These are phyloP conservation scores for Hemithea aestivaria DNA, from an alignment of 2,888 invertebrate genomes.

Conservation along the genomic window DNA sequence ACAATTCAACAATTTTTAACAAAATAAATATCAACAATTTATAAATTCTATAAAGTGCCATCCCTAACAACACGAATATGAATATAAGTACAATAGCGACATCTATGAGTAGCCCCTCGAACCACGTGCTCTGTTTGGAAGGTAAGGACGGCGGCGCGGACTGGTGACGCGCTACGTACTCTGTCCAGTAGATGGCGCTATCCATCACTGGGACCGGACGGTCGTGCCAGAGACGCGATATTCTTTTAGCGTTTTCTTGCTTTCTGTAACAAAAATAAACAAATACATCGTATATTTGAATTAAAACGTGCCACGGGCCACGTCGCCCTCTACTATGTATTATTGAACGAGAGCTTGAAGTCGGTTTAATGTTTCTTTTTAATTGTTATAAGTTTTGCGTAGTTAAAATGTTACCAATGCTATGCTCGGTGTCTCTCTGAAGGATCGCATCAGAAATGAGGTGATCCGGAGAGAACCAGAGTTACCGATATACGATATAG, in stretches of 20 bases:
- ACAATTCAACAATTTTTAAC: slow-evolving; percentile 21
- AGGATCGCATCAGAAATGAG: too few relatives aligned
- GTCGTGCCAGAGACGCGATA: slow-evolving; percentile 75
- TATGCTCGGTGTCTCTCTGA: too few relatives aligned
- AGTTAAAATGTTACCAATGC: too few relatives aligned
- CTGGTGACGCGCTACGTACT: slow-evolving; percentile 78
- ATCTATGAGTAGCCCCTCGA: slow-evolving; percentile 48
- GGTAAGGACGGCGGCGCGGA: slow-evolving; percentile 46
- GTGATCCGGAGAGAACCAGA: too few relatives aligned
- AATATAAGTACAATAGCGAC: slow-evolving; percentile 41
- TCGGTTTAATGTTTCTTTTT: too few relatives aligned
- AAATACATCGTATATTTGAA: background rate
- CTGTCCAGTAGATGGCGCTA: slow-evolving; percentile 82
- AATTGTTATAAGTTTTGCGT: too few relatives aligned
- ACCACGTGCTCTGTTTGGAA: slow-evolving; percentile 41
- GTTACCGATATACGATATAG: too few relatives aligned
- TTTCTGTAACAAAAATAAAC: slow-evolving; percentile 39
- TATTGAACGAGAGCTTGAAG: too few relatives aligned
- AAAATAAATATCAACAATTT: slow-evolving; percentile 32
- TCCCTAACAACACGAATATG: slow-evolving; percentile 29
- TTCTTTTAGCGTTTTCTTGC: slow-evolving; percentile 61
- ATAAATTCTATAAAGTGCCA: slow-evolving; percentile 29
- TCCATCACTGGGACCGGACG: slow-evolving; percentile 77
- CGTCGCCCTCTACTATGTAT: too few relatives aligned
- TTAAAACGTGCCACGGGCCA: too few relatives aligned